A percentile compares a stretch with the other conserved stretches of the same genome.
Evolutionary conservation across 2,113 vertebrate species (phyloP).

Genomic region (Chrysochloris asiatica): DNA sequence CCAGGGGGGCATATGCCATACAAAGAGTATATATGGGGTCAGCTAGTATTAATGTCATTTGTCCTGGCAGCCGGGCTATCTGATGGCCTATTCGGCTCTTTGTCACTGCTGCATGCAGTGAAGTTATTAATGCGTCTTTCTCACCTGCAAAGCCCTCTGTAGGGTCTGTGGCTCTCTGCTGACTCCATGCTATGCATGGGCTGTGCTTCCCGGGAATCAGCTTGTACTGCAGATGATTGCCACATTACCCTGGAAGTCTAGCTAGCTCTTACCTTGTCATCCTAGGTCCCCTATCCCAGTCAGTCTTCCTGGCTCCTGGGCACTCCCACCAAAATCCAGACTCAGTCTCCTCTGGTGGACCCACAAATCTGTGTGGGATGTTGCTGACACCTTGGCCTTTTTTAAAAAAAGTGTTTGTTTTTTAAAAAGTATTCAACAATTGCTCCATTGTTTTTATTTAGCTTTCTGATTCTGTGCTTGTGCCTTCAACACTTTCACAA

Average conservation of each 20-base stretch:
- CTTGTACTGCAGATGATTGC: neutral
- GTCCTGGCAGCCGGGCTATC: accelerated
- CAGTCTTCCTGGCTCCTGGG: neutral
- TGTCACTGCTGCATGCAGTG: accelerated
- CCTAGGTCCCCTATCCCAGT: neutral
- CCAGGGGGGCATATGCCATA: no score
- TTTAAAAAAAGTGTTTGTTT: no score
- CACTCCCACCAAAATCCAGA: neutral
- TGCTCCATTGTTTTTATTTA: no score
- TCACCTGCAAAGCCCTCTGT: no score
- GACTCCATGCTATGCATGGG: no score
- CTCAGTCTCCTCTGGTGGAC: neutral
- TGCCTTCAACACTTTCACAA: no score
- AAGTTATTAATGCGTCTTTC: neutral
- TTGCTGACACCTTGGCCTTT: neutral
- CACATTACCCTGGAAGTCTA: neutral
- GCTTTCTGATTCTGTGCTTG: no score
- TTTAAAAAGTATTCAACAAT: no score
- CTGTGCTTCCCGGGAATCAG: accelerated
- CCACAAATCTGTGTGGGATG: neutral
- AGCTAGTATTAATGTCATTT: neutral
- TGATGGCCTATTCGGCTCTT: no score
- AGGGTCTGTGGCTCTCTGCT: neutral
- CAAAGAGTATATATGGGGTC: neutral
- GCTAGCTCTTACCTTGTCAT: no score